These are phyloP conservation scores for Esox niger DNA, from an alignment of 2,113 vertebrate genomes.

Conservation along the genomic window DNA sequence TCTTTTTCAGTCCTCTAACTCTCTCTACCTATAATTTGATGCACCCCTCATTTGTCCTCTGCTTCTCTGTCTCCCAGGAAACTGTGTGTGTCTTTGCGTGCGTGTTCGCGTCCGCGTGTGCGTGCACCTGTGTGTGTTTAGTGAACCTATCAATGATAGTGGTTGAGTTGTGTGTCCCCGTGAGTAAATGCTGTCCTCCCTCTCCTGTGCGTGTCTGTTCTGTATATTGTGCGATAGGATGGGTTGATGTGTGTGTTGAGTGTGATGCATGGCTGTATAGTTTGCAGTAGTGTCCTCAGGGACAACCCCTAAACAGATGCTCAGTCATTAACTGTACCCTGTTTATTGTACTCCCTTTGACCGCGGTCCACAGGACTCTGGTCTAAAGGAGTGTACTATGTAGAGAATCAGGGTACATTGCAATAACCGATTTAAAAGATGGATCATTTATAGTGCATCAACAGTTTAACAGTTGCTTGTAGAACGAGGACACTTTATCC, in stretches of 20 bases:
- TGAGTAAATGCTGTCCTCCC: neutral
- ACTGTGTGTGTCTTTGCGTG: neutral
- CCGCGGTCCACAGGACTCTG: too few species aligned
- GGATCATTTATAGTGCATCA: constrained; percentile 56
- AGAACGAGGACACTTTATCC: too few species aligned
- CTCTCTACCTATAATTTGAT: neutral
- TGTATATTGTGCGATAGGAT: constrained; percentile 59
- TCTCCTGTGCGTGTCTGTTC: neutral
- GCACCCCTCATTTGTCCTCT: neutral
- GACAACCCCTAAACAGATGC: constrained; percentile 15
- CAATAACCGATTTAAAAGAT: constrained; percentile 54
- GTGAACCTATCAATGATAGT: too few species aligned
- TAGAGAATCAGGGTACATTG: constrained; percentile 17
- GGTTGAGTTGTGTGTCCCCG: neutral
- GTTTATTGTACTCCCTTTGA: constrained; percentile 34
- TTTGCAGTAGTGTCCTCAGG: constrained; percentile 33
- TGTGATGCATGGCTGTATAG: constrained; percentile 52
- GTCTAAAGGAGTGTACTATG: constrained; percentile 36
- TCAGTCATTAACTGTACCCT: constrained; percentile 9
- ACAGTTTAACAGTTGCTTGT: too few species aligned
- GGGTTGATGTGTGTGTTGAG: constrained; percentile 61
- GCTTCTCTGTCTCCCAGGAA: neutral
- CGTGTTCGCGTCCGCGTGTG: neutral
- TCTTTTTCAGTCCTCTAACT: neutral
- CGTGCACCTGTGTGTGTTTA: neutral